A percentile compares a stretch with the other conserved stretches of the same genome.
Conservation (phyloP, 2,113 vertebrate species). For the Litocranius walleri region DNA sequence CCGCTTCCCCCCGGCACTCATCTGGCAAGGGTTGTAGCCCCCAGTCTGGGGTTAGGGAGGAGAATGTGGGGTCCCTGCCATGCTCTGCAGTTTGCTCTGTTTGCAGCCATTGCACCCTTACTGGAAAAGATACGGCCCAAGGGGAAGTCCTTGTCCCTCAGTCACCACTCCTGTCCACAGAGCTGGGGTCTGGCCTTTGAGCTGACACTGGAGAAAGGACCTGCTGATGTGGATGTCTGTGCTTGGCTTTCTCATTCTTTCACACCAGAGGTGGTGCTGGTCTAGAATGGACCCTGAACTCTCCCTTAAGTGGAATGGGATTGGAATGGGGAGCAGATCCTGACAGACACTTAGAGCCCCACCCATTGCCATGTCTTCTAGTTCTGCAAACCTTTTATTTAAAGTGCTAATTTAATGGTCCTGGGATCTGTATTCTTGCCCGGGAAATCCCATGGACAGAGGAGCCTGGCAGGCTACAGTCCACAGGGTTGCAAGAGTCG, state of each 20-base stretch:
- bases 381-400: neutral
- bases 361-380: neutral
- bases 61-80: too few species aligned
- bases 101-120: neutral
- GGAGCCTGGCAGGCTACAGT: neutral
- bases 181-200: neutral
- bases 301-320: neutral
- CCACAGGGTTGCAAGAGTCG: neutral
- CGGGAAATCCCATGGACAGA: neutral
- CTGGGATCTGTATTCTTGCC: neutral
- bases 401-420: neutral
- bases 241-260: neutral
- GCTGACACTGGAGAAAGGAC: neutral
- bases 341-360: neutral
- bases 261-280: neutral
- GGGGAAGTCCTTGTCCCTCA: neutral
- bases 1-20: rapidly evolving
- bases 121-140: neutral
- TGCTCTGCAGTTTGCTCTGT: neutral
- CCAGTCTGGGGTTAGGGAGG: neutral
- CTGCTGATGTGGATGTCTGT: neutral
- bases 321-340: neutral
- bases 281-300: neutral
- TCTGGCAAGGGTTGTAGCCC: neutral
- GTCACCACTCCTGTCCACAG: neutral